Base-by-base conservation (phyloP, 2,888 invertebrate species). In the Meliscaeva auricollis region DNA sequence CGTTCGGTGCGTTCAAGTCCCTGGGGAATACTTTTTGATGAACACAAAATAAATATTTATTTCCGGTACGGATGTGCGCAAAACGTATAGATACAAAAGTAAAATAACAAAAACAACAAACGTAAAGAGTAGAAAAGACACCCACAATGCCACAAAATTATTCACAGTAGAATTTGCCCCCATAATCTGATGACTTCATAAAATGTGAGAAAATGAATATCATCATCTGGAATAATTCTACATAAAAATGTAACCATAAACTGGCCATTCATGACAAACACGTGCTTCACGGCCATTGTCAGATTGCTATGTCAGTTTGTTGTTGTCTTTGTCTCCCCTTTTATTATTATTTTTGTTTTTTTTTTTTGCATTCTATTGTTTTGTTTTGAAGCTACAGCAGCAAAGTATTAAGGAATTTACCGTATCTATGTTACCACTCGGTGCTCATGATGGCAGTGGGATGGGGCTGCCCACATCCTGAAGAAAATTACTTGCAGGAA, bases 401-500 rank as follows among this genome's bases (percentile, higher is more conserved):
- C 15, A 41, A 17, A 69, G 64, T 64, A 46, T 58, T 13, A 52
- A 76, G 44, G 26, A 22, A 70, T 70, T 41, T 50, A 11, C 26
- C 44, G 13, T 22, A 66, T 70, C 38, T 15, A 30, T 26, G 11
- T 11, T 15, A 17, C 20, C 1, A 0, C 9, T 1, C 22, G 4
- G 2, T 6, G n/a, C 3, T 26, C 44, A 9, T 64, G 46, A 0
- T n/a, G 30, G 26, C 15, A 4, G 30, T 17, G 46, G 17, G 11
- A 13, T 26, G 26, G 46, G n/a, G n/a, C 26, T 66, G 70, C 22
- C 13, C 38, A 60, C 75, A 70, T 75, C 66, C 64, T 52, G 50
- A 75, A 52, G 32, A 46, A 58, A 68, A 75, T 80, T 79, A 69
- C 35, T 68, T 62, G 56, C 73, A 79, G 80, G 75, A 80, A 66